Evolutionary conservation across 2,797 vertebrate species (phyloP), one percentile per base, ranked within the genome.

Genomic region (Hephaestus fuliginosus): DNA sequence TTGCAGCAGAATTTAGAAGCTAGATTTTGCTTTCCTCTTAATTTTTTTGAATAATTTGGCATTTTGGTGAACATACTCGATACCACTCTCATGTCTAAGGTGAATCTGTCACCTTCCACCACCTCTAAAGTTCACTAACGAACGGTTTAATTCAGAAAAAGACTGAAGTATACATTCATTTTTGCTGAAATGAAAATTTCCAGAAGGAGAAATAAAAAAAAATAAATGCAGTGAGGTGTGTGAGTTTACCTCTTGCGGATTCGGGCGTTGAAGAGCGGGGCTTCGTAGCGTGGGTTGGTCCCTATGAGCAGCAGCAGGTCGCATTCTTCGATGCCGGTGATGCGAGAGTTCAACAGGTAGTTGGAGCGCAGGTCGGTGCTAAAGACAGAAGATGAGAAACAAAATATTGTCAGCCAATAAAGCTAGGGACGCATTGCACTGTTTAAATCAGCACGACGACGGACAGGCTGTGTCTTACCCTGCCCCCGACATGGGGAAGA

Each of bases 251-350:
- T 95, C 89, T 96, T 96, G 65, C 98, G 95, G 93, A 99, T 94
- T 80, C 97, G 96, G 66, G 97, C 96, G 69, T 99, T 99, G 90
- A 99, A 99, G 30, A 99, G 93, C 0, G 98, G 97, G 12, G 98
- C 98, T 88, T 99, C 98, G 60, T 97, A 99, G 77, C 98, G 97
- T 48, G 98, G 98, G 93, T 99, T 99, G 52, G 97, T 99, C 88
- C 98, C 98, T 57, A 99, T 76, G 63, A 99, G 92, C 86, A 99
- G 96, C 84, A 99, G 90, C 68, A 97, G 82, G 91, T 99, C 98
- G 57, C 96, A 96, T 58, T 99, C 98, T 92, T 99, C 98, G 46
- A 99, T 96, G 78, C 98, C 98, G 1, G 95, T 82, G 74, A 99
- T 99, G 87, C 96, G 96, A 39, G 96, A 95, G 92, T 99, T 99